Evolutionary conservation across 2,888 invertebrate genomes (phyloP).

Genomic region (Macrophya alboannulata): DNA sequence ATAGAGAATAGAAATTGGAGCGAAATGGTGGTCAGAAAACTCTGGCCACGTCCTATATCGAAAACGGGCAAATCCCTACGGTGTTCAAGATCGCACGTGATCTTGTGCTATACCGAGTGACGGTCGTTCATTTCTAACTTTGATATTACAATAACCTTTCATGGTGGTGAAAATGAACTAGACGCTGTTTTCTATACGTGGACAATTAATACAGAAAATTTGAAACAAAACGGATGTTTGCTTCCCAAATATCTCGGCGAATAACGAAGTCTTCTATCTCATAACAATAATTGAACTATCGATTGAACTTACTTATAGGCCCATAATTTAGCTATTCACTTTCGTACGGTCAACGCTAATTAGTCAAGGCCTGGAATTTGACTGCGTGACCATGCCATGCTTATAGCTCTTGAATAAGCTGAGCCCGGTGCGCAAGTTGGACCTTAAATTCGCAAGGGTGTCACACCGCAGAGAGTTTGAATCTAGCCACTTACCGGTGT

Average conservation of each 20-base stretch:
- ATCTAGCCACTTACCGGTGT: slow-evolving; percentile 18
- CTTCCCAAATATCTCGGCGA: background rate
- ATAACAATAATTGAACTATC: background rate
- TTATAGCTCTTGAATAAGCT: background rate
- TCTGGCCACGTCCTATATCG: slow-evolving; percentile 18
- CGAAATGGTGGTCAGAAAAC: background rate
- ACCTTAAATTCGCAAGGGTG: slow-evolving; percentile 21
- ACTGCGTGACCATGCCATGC: background rate
- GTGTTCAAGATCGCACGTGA: slow-evolving; percentile 44
- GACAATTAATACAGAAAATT: background rate
- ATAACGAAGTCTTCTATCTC: background rate
- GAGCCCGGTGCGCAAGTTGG: background rate
- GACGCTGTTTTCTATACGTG: background rate
- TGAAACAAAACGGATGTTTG: background rate
- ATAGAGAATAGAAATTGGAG: slow-evolving; percentile 29
- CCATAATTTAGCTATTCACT: background rate
- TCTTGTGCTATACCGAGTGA: slow-evolving; percentile 8
- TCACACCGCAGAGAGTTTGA: background rate
- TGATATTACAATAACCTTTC: background rate
- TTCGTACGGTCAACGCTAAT: background rate
- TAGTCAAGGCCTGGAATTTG: background rate
- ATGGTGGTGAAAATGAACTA: background rate
- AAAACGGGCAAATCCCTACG: slow-evolving; percentile 34
- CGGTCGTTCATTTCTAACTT: slow-evolving; percentile 1
- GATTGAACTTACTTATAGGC: background rate